Conservation (phyloP, 1,140 invertebrate species). For the Chrysomallon squamiferum region DNA sequence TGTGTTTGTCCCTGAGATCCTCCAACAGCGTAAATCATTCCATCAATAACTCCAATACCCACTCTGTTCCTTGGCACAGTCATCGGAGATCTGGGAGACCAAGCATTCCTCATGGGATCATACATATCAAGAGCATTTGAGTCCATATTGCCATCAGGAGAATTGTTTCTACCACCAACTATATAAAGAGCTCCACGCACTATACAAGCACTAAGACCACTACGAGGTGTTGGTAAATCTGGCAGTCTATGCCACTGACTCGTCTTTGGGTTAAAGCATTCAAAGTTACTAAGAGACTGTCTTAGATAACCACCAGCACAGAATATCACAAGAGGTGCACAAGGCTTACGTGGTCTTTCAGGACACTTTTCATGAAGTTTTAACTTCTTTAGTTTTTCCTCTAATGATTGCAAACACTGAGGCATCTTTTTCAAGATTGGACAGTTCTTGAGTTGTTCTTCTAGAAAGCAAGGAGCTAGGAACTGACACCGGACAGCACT, state of each 20-base stretch:
- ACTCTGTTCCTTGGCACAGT: conserved; percentile 83
- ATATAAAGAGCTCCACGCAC: conserved; percentile 84
- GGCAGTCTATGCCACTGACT: conserved; percentile 82
- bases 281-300: conserved; percentile 84
- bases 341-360: conserved; percentile 54
- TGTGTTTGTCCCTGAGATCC: conserved; percentile 83
- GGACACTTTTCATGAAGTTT: conserved; percentile 54
- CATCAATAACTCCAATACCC: conserved; percentile 91
- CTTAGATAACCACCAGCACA: conserved; percentile 87
- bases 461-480: conserved; percentile 87
- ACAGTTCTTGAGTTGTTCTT: conserved; percentile 90
- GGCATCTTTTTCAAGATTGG: conserved; percentile 81
- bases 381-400: conserved; percentile 82
- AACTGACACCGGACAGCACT: conserved; percentile 88
- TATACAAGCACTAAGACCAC: conserved; percentile 73
- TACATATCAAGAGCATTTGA: conserved; percentile 80
- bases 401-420: conserved; percentile 87
- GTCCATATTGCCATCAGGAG: conserved; percentile 76
- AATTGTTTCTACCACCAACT: conserved; percentile 89
- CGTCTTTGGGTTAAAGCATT: conserved; percentile 86
- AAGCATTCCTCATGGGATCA: conserved; percentile 76
- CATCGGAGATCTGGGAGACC: conserved; percentile 70
- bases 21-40: conserved; percentile 87
- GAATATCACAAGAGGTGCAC: conserved; percentile 75
- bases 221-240: conserved; percentile 80